Percentiles rank a stretch among this genome's conserved stretches.
Evolutionary conservation across 2,888 invertebrate genomes (phyloP).

Genomic region (Cerastis rubricosa): DNA sequence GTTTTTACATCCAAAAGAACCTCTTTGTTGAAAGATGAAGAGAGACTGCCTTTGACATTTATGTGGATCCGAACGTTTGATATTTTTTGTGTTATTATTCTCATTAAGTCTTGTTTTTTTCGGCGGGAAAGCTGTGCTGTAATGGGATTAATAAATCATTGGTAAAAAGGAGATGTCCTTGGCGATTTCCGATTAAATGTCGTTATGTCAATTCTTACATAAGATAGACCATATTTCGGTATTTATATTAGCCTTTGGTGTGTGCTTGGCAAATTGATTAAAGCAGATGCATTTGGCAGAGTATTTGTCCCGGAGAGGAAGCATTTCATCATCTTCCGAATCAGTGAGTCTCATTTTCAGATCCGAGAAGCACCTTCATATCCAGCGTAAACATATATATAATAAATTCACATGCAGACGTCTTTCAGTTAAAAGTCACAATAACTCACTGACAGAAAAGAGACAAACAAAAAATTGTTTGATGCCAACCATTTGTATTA

Average conservation of each 20-base stretch:
- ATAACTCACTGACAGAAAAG: background rate
- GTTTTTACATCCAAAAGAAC: constrained; percentile 62
- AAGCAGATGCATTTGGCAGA: background rate
- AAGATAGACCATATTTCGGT: background rate
- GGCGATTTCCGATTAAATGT: background rate
- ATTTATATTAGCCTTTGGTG: background rate
- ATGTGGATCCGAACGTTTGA: constrained; percentile 64
- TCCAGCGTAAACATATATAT: background rate
- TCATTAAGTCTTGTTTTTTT: constrained; percentile 48
- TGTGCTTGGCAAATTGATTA: background rate
- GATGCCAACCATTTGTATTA: constrained; percentile 36
- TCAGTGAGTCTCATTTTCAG: background rate
- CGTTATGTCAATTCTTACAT: background rate
- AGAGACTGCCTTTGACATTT: constrained; percentile 68
- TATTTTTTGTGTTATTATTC: constrained; percentile 61
- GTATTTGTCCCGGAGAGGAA: background rate
- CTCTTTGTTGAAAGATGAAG: constrained; percentile 65
- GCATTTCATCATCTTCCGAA: background rate
- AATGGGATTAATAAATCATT: constrained; percentile 8
- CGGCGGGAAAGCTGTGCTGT: background rate
- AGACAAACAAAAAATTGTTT: background rate
- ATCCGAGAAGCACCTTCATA: background rate
- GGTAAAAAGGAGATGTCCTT: background rate
- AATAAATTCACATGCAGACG: background rate
- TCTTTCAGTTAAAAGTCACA: constrained; percentile 18